phyloP scores from a whole-genome alignment of 2,113 vertebrate species.

The Hippocampus barbouri region DNA sequence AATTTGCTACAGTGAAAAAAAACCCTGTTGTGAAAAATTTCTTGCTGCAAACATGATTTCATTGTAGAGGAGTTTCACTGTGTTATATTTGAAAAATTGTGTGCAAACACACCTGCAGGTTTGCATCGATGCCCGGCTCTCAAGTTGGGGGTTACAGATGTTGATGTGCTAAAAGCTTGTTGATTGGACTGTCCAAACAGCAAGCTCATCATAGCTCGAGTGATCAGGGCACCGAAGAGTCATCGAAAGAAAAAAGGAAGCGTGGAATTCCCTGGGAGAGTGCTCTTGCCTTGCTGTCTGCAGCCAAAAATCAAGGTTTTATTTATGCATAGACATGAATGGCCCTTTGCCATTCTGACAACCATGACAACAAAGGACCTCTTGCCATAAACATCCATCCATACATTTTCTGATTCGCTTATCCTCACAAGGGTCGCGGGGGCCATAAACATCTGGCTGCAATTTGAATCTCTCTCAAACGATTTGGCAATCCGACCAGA shows the following conservation, averaged over 20 bases:
- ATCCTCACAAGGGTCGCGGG: no score
- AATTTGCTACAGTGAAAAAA: no score
- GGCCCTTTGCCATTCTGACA: no score
- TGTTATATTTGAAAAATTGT: background rate
- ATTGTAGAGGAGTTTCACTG: background rate
- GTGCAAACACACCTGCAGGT: background rate
- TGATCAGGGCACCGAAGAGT: background rate
- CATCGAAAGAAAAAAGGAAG: background rate
- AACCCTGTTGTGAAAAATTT: no score
- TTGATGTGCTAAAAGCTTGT: background rate
- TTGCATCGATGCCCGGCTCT: background rate
- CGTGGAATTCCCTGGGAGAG: background rate
- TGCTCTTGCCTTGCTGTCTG: background rate
- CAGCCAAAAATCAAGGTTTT: background rate
- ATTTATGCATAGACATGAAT: background rate
- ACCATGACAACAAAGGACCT: conserved; percentile 1
- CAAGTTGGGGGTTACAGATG: background rate
- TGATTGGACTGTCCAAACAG: background rate
- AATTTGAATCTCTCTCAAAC: background rate
- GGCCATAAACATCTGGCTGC: background rate
- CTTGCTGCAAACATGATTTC: no score
- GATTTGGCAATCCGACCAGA: background rate
- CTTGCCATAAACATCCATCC: no score
- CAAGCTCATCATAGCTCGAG: background rate
- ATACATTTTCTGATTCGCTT: no score